Base-by-base conservation (phyloP, 2,888 invertebrate genomes). In the Erebia aethiops region DNA sequence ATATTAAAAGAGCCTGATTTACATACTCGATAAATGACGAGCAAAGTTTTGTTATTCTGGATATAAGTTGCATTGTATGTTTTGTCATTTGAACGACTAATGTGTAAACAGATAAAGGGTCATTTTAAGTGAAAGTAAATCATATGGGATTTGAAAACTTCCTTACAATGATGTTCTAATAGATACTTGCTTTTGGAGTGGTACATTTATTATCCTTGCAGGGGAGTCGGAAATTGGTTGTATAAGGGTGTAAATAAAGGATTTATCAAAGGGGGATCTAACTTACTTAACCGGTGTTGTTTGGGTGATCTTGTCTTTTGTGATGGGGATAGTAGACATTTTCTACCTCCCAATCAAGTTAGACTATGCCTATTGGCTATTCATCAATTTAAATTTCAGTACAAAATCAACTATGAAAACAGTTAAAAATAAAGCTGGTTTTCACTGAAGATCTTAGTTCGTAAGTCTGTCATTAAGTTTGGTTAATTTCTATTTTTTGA, bases 101-200 rank as follows among this genome's bases (percentile, higher is more conserved):
- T 84, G 84, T 80, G 85, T 87, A 84, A 80, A 84, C 82, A 84
- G 86, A 88, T 88, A 85, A 81, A 85, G 80, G 78, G 78, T 77
- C 78, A 80, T 82, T 83, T 77, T 74, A 78, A 82, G 80, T 82
- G 79, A 84, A 87, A 86, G 84, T 85, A 87, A 86, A 86, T 86
- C 82, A 82, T 82, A 80, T 66, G 73, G 77, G 77, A 80, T 79
- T 83, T 84, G 82, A 78, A 82, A 82, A 81, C 74, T 73, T 73
- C 69, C 67, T 69, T 67, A 80, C 75, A 76, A 71, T 70, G 66
- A 69, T 70, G 67, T 60, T 65, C 75, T 77, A 78, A 79, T 77
- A 79, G 78, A 75, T 76, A 74, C 69, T 74, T 71, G 62, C 66
- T 72, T 74, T 73, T 41, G 67, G 69, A 58, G 71, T 74, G 74